Evolutionary conservation across 1,140 invertebrate species (phyloP), one percentile per base, ranked within the genome.

Genomic region (Hesperophylax magnus): DNA sequence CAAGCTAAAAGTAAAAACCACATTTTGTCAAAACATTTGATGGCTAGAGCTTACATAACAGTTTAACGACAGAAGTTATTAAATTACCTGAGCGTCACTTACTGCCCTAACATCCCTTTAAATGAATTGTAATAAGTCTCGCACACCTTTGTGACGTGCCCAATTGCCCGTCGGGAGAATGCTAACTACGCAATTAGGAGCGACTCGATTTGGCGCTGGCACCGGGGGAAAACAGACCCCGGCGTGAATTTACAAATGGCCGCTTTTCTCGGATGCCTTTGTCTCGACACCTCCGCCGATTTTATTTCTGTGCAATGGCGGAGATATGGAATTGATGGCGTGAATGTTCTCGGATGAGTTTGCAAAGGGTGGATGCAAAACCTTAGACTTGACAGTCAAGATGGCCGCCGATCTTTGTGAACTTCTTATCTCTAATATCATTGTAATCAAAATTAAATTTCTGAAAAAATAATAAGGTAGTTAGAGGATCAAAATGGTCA

Each of bases 171-270:
- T 20, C 22, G 47, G 15, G 69, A 54, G 47, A 72, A 72, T 72
- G 20, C 69, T 53, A 53, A 72, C 56, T 72, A 72, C 69, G 69
- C 69, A 72, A 72, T 72, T 53, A 72, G 47, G 47, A 2, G 47
- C 53, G 53, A 72, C 69, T 54, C 69, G 20, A 72, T 72, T 72
- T 72, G 39, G 34, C 67, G 2, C 67, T 8, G 27, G 39, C 11
- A 47, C 39, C 11, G 47, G 69, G 20, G 69, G 14, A 15, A 53
- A 54, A 72, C 52, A 20, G 56, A 72, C 47, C 22, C 18, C 52
- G 69, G n/a, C 63, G 63, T 67, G 20, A 52, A 53, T 72, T 72
- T 52, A 18, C 69, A 52, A 54, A 54, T 24, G 67, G 39, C 20
- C 47, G n/a, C 69, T 53, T 53, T 72, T 56, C 47, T 15, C 47